Percentiles rank a stretch among this genome's conserved stretches.
These are phyloP conservation scores for Metalampra italica DNA, from an alignment of 2,888 invertebrate genomes.

Conservation along the genomic window DNA sequence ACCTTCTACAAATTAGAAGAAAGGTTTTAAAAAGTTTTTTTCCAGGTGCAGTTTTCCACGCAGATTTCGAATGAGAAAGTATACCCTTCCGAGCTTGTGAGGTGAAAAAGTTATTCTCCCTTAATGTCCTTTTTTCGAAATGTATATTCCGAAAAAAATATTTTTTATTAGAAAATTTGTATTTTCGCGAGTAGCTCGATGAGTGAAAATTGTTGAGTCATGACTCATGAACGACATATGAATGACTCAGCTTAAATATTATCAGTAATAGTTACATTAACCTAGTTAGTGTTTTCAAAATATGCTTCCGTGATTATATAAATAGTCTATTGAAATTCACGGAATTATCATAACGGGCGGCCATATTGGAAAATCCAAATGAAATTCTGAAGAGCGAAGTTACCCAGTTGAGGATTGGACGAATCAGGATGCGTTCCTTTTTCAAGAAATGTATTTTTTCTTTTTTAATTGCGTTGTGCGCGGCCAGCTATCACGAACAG, in stretches of 20 bases:
- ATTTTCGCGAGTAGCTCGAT: no score
- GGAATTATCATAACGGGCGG: background rate
- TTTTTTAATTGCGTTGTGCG: slow-evolving; percentile 25
- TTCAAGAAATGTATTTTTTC: slow-evolving; percentile 16
- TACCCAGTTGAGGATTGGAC: slow-evolving; percentile 2
- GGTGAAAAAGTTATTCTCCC: no score
- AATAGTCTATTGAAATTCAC: background rate
- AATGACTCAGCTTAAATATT: background rate
- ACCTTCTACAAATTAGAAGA: no score
- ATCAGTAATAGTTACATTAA: background rate
- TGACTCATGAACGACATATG: no score
- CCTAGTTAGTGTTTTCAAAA: background rate
- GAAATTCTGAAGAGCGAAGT: background rate
- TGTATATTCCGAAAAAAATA: no score
- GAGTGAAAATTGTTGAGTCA: no score
- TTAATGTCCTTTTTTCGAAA: no score
- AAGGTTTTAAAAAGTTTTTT: no score
- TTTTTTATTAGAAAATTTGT: no score
- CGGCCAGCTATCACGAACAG: slow-evolving; percentile 57
- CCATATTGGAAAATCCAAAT: background rate
- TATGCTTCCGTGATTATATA: background rate
- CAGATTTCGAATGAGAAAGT: no score
- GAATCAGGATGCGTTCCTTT: slow-evolving; percentile 14
- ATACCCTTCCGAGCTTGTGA: no score
- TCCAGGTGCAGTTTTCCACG: no score